These are phyloP conservation scores for Erpetoichthys calabaricus DNA, from an alignment of 2,797 vertebrate species.

Conservation along the genomic window DNA sequence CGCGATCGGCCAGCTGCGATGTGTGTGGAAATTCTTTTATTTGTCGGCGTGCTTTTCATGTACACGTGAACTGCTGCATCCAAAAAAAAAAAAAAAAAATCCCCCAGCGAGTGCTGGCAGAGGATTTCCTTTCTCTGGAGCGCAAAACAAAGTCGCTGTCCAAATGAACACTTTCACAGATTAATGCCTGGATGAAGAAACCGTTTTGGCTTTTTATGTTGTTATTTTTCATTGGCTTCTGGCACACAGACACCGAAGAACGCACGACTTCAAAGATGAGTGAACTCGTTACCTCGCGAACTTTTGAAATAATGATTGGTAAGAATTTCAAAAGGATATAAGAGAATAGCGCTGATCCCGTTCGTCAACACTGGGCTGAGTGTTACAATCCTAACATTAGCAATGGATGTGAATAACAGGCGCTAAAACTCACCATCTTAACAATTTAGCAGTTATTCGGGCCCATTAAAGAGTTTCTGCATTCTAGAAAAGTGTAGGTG, in stretches of 20 bases:
- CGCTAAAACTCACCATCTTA: slow-evolving; percentile 15
- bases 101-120: slow-evolving; percentile 32
- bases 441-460: slow-evolving; percentile 9
- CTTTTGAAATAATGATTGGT: slow-evolving; percentile 30
- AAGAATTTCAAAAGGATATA: slow-evolving; percentile 26
- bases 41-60: slow-evolving; percentile 50
- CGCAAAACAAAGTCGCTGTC: slow-evolving; percentile 32
- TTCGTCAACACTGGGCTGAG: slow-evolving; percentile 18
- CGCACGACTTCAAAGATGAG: slow-evolving; percentile 33
- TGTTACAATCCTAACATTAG: slow-evolving; percentile 13
- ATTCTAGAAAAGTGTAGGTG: too few relatives aligned
- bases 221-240: slow-evolving; percentile 24
- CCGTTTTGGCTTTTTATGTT: slow-evolving; percentile 22
- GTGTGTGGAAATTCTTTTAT: slow-evolving; percentile 42
- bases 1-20: slow-evolving; percentile 33
- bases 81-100: slow-evolving; percentile 19
- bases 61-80: slow-evolving; percentile 38
- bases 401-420: slow-evolving; percentile 9
- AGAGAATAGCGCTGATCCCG: slow-evolving; percentile 19
- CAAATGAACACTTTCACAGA: slow-evolving; percentile 29
- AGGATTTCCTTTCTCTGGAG: slow-evolving; percentile 40
- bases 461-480: too few relatives aligned
- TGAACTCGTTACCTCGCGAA: slow-evolving; percentile 34
- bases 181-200: slow-evolving; percentile 29
- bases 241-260: slow-evolving; percentile 20